Evolutionary conservation across 2,113 vertebrate genomes (phyloP).

Genomic region (Pongo pygmaeus): DNA sequence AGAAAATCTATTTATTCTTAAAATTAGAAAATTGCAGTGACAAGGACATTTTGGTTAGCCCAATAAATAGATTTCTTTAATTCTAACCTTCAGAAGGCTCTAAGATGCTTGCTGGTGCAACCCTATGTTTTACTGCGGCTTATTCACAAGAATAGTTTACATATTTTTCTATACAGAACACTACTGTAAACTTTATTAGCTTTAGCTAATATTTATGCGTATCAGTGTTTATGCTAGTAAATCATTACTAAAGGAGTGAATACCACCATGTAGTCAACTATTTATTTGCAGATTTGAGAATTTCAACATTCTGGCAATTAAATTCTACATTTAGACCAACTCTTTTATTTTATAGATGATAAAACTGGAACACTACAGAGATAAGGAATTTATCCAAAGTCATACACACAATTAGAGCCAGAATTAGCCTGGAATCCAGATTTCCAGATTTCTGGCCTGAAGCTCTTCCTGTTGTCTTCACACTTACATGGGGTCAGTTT

Average conservation of each 20-base stretch:
- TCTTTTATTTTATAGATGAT: not conserved
- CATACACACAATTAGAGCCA: not conserved
- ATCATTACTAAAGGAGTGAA: slow-evolving; percentile 72
- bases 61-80: not conserved
- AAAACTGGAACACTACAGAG: not conserved
- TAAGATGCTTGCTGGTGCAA: slow-evolving; percentile 38
- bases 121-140: slow-evolving; percentile 66
- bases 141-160: slow-evolving; percentile 39
- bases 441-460: not conserved
- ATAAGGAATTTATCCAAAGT: not conserved
- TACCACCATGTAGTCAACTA: slow-evolving; percentile 59
- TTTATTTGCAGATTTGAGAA: slow-evolving; percentile 72
- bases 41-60: not conserved
- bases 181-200: slow-evolving; percentile 53
- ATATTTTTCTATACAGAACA: slow-evolving; percentile 67
- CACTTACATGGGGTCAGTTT: not conserved
- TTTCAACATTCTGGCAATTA: slow-evolving; percentile 28
- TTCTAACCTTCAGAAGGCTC: slow-evolving; percentile 8
- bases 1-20: not conserved
- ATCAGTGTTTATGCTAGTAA: slow-evolving; percentile 21
- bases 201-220: slow-evolving; percentile 68
- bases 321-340: not conserved
- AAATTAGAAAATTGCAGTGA: not conserved
- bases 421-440: not conserved
- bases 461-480: not conserved